Base-by-base conservation (phyloP, 1,140 invertebrate genomes). In the Myzus persicae region DNA sequence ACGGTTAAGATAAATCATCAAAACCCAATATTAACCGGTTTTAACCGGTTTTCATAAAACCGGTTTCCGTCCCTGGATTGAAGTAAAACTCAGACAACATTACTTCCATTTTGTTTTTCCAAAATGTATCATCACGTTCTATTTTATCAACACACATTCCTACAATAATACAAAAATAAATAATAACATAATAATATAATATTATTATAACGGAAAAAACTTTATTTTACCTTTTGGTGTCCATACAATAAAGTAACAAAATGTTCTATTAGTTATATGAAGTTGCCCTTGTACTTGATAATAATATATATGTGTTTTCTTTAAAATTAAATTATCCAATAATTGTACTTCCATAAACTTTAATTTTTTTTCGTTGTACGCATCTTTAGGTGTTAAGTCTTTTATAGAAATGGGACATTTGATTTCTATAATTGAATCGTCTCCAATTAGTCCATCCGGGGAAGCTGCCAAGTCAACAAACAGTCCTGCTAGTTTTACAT, bases 341-440 rank as follows among this genome's bases (percentile, higher is more conserved):
- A 5, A 26, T 36, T 54, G 26, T 5, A 40, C 11, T 14, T 38
- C 48, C 36, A 90, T 51, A 90, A 90, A 90, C 1, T 59, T 51
- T 38, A 90, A 90, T 24, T 54, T 51, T 26, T 40, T 59, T 40
- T 22, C 36, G 36, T 59, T 59, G 20, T 51, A 9, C 36, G 51
- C 88, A 54, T 90, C 88, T 40, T 90, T 4, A 4, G 51, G 51
- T 9, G 88, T 54, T 8, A 54, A 54, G 14, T 54, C 14, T 54
- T 48, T 89, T 59, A 90, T 59, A 40, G 31, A 51, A 38, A 38
- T 40, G 20, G 88, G 88, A 40, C 88, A 90, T 40, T 90, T 90
- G 7, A 90, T 59, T 8, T 54, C 51, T 22, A 90, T 38, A 2
- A 90, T 54, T 51, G n/a, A 36, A 59, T 90, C 36, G 26, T 90